phyloP scores from a whole-genome alignment of 2,888 invertebrate genomes.

The Pedicia rivosa region DNA sequence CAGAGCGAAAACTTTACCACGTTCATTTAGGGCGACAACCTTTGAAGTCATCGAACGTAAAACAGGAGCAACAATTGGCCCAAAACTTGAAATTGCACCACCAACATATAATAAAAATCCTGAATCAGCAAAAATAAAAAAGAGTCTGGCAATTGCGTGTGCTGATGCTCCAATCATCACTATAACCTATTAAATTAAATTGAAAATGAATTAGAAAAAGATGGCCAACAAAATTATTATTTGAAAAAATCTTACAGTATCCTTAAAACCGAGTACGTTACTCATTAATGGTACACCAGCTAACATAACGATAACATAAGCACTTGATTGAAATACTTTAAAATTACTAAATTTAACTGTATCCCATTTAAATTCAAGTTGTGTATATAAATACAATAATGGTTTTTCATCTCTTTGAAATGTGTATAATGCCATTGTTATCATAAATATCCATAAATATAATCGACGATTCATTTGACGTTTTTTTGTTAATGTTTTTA shows the following conservation, averaged over 20 bases:
- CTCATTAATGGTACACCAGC: slow-evolving; percentile 56
- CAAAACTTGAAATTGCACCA: slow-evolving; percentile 56
- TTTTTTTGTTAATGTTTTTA: slow-evolving; percentile 41
- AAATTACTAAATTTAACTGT: slow-evolving; percentile 53
- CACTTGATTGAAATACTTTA: slow-evolving; percentile 51
- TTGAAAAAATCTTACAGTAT: slow-evolving; percentile 43
- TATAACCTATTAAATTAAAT: slow-evolving; percentile 34
- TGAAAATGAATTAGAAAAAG: neutral
- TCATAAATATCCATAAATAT: slow-evolving; percentile 50
- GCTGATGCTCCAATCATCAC: slow-evolving; percentile 54
- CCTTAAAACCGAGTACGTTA: slow-evolving; percentile 45
- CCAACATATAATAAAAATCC: slow-evolving; percentile 49
- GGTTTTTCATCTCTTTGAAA: slow-evolving; percentile 71
- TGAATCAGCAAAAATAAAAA: slow-evolving; percentile 43
- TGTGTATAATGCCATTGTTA: slow-evolving; percentile 63
- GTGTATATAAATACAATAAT: slow-evolving; percentile 58
- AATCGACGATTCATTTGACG: slow-evolving; percentile 40
- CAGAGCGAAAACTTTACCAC: slow-evolving; percentile 66
- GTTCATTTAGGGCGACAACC: slow-evolving; percentile 49
- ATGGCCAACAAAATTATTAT: neutral
- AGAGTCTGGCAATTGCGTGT: slow-evolving; percentile 49
- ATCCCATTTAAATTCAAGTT: slow-evolving; percentile 55
- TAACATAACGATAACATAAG: slow-evolving; percentile 55
- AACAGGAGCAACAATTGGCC: slow-evolving; percentile 62
- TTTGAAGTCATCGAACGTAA: slow-evolving; percentile 72